phyloP scores from a whole-genome alignment of 2,888 invertebrate species.

The Microplitis deprimator region DNA sequence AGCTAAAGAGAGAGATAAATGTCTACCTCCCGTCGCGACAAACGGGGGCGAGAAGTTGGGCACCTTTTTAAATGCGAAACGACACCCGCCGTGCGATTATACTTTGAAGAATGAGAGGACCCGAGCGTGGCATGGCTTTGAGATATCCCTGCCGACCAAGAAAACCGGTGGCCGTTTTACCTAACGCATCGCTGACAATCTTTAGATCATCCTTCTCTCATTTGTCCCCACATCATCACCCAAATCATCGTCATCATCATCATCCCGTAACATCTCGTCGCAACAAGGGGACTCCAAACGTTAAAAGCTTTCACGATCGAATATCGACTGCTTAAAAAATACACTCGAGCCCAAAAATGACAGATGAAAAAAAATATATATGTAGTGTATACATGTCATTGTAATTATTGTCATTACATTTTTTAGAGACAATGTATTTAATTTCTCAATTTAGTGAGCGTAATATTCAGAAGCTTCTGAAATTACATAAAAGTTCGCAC shows the following conservation, averaged over 20 bases:
- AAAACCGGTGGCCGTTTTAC: conserved; percentile 44
- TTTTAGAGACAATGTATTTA: not conserved
- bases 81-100: conserved; percentile 62
- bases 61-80: conserved; percentile 63
- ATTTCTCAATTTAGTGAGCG: not conserved
- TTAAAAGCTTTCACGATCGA: no score
- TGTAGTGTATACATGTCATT: no score
- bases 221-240: conserved; percentile 19
- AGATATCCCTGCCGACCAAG: conserved; percentile 28
- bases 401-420: not conserved
- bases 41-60: conserved; percentile 70
- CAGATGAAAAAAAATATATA: no score
- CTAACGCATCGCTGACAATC: conserved; percentile 40
- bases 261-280: not conserved
- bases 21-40: conserved; percentile 62
- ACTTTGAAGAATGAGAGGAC: conserved; percentile 48
- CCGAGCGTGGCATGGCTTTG: conserved; percentile 47
- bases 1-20: conserved; percentile 31
- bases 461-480: not conserved
- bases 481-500: conserved; percentile 31
- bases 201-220: conserved; percentile 30
- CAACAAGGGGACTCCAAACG: no score
- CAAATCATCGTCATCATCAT: not conserved
- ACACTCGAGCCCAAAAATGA: no score
- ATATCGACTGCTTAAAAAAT: no score